phyloP scores from a whole-genome alignment of 2,888 invertebrate species.

The Onthophagus sagittarius region DNA sequence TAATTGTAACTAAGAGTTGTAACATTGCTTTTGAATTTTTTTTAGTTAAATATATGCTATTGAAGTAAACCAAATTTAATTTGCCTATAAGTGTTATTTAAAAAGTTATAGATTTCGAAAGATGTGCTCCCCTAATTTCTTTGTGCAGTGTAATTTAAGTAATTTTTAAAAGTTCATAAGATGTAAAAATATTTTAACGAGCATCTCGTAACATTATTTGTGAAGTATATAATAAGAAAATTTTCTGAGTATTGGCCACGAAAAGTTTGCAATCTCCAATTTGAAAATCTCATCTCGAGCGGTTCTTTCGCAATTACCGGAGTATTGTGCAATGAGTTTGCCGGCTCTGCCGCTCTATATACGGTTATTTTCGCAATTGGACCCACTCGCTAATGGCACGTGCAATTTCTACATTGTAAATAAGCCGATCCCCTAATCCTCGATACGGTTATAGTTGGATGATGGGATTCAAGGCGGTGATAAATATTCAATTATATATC shows the following conservation, averaged over 20 bases:
- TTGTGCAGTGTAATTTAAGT: too few relatives aligned
- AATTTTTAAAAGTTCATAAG: too few relatives aligned
- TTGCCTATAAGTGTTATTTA: too few relatives aligned
- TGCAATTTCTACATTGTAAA: not conserved
- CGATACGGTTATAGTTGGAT: not conserved
- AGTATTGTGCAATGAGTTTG: not conserved
- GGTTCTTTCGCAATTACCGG: not conserved
- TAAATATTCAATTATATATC: not conserved
- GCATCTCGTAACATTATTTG: too few relatives aligned
- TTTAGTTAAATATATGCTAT: too few relatives aligned
- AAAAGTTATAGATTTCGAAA: too few relatives aligned
- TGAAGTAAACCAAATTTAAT: too few relatives aligned
- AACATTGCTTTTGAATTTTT: too few relatives aligned
- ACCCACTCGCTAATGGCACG: not conserved
- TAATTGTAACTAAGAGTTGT: too few relatives aligned
- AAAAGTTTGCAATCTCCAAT: not conserved
- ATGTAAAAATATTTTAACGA: too few relatives aligned
- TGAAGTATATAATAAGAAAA: not conserved
- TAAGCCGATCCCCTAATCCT: not conserved
- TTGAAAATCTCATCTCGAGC: not conserved
- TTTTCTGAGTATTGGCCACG: not conserved
- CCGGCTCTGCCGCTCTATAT: not conserved
- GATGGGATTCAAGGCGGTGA: not conserved
- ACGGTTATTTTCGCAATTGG: not conserved
- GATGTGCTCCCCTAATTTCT: too few relatives aligned